A percentile compares a stretch with the other conserved stretches of the same genome.
Conservation (phyloP, 2,113 vertebrate species). For the Notiomystis cincta region DNA sequence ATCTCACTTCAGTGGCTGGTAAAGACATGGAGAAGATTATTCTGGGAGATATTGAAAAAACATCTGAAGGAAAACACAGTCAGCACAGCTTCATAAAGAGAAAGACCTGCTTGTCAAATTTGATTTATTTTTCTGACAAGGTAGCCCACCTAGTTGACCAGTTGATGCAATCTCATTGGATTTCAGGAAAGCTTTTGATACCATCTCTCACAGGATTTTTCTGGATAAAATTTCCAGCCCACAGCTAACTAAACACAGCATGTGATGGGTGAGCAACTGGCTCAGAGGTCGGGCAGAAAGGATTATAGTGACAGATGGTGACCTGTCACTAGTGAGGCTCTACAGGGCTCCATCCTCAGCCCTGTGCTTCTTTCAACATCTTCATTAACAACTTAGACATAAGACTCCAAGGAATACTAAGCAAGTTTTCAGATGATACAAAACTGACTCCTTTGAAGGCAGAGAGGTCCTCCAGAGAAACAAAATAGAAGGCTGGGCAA, state of each 20-base stretch:
- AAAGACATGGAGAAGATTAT: not conserved
- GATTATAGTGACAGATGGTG: too few relatives aligned
- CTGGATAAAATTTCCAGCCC: not conserved
- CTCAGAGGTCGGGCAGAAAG: not conserved
- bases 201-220: not conserved
- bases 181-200: not conserved
- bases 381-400: fast-evolving
- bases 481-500: not conserved
- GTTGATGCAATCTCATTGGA: not conserved
- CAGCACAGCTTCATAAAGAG: not conserved
- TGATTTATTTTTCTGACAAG: not conserved
- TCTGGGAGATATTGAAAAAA: not conserved
- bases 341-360: not conserved
- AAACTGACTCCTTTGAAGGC: not conserved
- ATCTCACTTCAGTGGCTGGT: not conserved
- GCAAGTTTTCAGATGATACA: not conserved
- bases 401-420: not conserved
- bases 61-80: not conserved
- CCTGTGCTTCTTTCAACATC: fast-evolving
- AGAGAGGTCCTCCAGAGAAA: not conserved
- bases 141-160: not conserved
- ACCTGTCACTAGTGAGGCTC: not conserved
- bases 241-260: not conserved
- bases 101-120: not conserved
- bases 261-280: not conserved